Conservation (phyloP, 2,797 vertebrate genomes). For the Myiotriccus ornatus region DNA sequence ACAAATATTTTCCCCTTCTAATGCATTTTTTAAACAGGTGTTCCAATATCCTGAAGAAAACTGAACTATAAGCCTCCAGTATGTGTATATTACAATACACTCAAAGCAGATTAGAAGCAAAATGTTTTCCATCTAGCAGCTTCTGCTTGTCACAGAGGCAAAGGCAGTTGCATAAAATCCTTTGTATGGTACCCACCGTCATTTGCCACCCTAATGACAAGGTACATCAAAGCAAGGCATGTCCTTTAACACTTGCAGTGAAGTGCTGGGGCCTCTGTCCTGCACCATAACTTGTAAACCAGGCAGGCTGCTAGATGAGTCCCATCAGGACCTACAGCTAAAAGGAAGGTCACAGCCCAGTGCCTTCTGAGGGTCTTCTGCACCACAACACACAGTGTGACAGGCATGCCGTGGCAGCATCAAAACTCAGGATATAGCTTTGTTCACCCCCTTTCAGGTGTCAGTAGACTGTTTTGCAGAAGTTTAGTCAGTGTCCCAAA, state of each 20-base stretch:
- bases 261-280: not conserved
- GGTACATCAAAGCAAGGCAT: not conserved
- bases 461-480: not conserved
- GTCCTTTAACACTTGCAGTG: accelerated
- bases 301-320: not conserved
- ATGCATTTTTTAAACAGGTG: slow-evolving; percentile 9
- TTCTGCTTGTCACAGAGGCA: not conserved
- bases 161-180: not conserved
- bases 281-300: not conserved
- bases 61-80: slow-evolving; percentile 16
- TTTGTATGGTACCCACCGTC: not conserved
- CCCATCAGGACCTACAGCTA: not conserved
- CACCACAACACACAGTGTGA: not conserved
- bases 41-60: slow-evolving; percentile 53
- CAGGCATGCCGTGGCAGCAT: not conserved
- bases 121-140: slow-evolving; percentile 1
- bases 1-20: not conserved
- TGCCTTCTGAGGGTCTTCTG: not conserved
- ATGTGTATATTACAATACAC: not conserved
- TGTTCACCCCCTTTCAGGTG: not conserved
- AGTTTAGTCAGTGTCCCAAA: not conserved
- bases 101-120: slow-evolving; percentile 4
- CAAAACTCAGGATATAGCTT: not conserved
- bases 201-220: not conserved
- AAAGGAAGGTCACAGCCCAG: not conserved